Evolutionary conservation across 2,797 vertebrate species (phyloP), one percentile per base, ranked within the genome.

Genomic region (Podarcis siculus): DNA sequence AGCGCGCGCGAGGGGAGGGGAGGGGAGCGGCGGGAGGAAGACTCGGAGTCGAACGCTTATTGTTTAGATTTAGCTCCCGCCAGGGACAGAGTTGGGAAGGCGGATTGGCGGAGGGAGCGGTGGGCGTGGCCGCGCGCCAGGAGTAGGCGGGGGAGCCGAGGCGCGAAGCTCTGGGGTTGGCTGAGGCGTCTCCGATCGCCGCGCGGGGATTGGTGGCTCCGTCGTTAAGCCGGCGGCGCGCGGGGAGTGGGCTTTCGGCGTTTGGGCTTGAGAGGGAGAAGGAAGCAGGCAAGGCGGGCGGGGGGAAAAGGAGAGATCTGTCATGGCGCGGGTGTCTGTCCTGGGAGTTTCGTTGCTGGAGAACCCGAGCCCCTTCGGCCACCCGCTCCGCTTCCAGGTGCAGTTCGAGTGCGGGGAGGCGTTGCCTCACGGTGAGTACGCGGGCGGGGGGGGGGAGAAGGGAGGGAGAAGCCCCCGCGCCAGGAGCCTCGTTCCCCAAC

Each of bases 391-490:
- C 93, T 99, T 99, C 92, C 98, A 99, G 95, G 98, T 98, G 90
- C 98, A 98, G 13, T 99, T 99, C 95, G 98, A 99, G 84, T 99
- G 98, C 95, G 98, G 95, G 96, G 98, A 99, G 92, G 98, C 98
- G 91, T 94, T 99, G 49, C 97, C 97, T 0, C 98, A 98, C 94
- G 98, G 98, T 98, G 89, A 94, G 97, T 92, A 42, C 27, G 80
- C 66, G 19, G 0, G 25, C 30, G 7, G 45, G 55, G 87, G 58
- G 80, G n/a, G n/a, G n/a, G n/a, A n/a, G n/a, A n/a, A n/a, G n/a
- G 12, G 49, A 19, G 42, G 42, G 8, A 12, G 35, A 3, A 7
- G 8, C n/a, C 61, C 37, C 21, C 49, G n/a, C 17, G 8, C 13
- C 61, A 19, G 17, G n/a, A 82, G n/a, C 23, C 6, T 15, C 25